A percentile compares a stretch with the other conserved stretches of the same genome.
phyloP scores from a whole-genome alignment of 2,797 vertebrate genomes.

The Dendrocincla fuliginosa region DNA sequence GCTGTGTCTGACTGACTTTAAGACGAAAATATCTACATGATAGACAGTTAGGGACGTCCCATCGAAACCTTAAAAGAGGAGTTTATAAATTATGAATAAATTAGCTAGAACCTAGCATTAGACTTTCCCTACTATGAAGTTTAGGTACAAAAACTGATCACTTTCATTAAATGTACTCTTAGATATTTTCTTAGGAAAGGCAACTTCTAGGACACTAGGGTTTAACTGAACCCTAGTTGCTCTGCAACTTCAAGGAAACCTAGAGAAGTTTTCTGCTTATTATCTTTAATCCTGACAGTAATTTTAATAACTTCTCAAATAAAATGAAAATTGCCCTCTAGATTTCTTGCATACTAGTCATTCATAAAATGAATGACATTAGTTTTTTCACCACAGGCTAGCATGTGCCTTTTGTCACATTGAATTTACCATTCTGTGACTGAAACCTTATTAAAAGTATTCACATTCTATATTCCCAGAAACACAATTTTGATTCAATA shows the following conservation, averaged over 20 bases:
- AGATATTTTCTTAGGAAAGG: not conserved
- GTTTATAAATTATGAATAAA: not conserved
- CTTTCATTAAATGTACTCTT: not conserved
- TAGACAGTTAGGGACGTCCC: not conserved
- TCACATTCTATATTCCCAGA: not conserved
- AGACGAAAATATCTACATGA: not conserved
- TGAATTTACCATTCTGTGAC: not conserved
- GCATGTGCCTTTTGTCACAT: conserved; percentile 4
- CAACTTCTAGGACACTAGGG: not conserved
- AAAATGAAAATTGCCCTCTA: not conserved
- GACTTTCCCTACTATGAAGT: not conserved
- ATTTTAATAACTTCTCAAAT: not conserved
- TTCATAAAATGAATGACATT: not conserved
- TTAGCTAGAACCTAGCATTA: not conserved
- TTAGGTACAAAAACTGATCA: not conserved
- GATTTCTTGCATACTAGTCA: not conserved
- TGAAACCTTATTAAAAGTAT: not conserved
- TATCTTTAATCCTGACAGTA: not conserved
- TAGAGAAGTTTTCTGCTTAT: not conserved
- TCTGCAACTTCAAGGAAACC: not conserved
- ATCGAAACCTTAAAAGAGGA: not conserved
- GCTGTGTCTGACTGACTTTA: not conserved
- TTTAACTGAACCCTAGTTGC: too few relatives aligned
- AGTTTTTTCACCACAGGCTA: not conserved
- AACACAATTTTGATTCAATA: not conserved